Evolutionary conservation across 2,113 vertebrate genomes (phyloP).

Genomic region (Recurvirostra avosetta): DNA sequence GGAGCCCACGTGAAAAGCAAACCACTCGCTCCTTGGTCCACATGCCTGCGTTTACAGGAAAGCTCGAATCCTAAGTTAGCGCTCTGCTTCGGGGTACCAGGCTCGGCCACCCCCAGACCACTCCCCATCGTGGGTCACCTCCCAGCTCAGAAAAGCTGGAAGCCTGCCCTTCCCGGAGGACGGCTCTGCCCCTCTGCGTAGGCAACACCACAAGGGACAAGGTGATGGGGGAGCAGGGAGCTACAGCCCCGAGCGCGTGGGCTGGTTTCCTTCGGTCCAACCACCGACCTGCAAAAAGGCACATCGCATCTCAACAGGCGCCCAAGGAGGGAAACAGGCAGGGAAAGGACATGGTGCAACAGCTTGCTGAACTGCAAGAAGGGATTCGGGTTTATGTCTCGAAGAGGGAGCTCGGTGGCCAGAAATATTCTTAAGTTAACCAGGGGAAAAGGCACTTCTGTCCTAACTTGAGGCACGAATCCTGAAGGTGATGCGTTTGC

Average conservation of each 20-base stretch:
- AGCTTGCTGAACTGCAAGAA: not conserved
- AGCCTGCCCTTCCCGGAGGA: not conserved
- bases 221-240: not conserved
- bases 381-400: not conserved
- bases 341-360: not conserved
- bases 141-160: not conserved
- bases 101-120: not conserved
- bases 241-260: not conserved
- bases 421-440: not conserved
- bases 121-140: not conserved
- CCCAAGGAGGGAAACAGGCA: not conserved
- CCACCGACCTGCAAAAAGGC: not conserved
- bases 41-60: not conserved
- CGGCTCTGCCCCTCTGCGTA: not conserved
- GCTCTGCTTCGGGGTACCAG: not conserved
- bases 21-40: not conserved
- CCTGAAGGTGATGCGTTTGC: not conserved
- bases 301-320: not conserved
- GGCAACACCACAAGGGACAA: not conserved
- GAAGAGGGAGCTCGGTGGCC: not conserved
- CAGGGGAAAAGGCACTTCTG: not conserved
- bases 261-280: not conserved
- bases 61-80: not conserved
- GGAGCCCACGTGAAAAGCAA: conserved; percentile 20
- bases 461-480: not conserved